Base-by-base conservation (phyloP, 2,888 invertebrate genomes). In the Neoaliturus tenellus region DNA sequence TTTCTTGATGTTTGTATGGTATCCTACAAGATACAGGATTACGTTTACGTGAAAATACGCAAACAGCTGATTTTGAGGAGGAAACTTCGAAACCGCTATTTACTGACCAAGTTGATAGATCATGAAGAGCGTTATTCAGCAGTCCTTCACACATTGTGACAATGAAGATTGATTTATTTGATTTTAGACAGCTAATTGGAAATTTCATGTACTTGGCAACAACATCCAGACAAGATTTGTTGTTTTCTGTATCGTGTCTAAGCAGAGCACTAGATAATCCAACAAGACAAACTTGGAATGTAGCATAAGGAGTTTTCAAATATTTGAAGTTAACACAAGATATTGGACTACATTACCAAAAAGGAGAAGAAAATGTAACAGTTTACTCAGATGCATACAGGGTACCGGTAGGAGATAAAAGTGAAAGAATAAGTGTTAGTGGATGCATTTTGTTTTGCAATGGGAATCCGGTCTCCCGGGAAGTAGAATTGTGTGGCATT, bases 251-350 rank as follows among this genome's bases (percentile, higher is more conserved):
- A 80, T 14, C 48, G 44, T 48, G 41, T 58, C 33, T 55, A 82
- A 82, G 84, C 39, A 69, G 83, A 48, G 78, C 80, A 39, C 51
- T 81, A 33, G 73, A 67, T 23, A 69, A 62, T 6, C 10, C 35
- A 33, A 31, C 41, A 10, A 78, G 35, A 31, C 67, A 80, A 62
- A 55, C 75, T 12, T 83, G 62, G 82, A 14, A 25, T 31, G 82
- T 82, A 73, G 84, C 81, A 28, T 84, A 84, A 75, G 39, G 80
- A 31, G 84, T 85, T 5, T 71, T 85, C 3, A 31, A 35, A 25
- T 85, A 84, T 67, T 62, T 85, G 20, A 55, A 58, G 35, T 62
- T 41, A 33, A 85, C 82, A 17, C 69, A 23, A 33, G 67, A 83
- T 20, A 41, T 78, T 17, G 71, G 55, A 28, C 35, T 84, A 17